phyloP scores from a whole-genome alignment of 2,797 vertebrate species.

The Rachycentron canadum region DNA sequence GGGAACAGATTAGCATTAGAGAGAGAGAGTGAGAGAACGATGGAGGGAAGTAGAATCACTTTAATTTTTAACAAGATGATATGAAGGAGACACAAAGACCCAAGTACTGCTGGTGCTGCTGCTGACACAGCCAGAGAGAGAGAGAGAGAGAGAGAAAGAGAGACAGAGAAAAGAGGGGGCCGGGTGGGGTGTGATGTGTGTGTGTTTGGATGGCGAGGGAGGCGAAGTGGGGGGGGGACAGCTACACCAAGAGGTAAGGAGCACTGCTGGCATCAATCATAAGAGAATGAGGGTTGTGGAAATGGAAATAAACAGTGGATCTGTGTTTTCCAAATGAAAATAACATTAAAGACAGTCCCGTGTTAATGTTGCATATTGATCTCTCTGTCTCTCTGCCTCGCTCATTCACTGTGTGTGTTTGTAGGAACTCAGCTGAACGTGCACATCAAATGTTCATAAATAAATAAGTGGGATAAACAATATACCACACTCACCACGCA shows the following conservation, averaged over 20 bases:
- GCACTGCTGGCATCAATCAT: constrained; percentile 76
- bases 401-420: constrained; percentile 70
- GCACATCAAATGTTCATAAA: constrained; percentile 94
- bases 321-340: constrained; percentile 80
- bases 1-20: constrained; percentile 88
- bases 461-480: constrained; percentile 91
- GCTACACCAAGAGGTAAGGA: constrained; percentile 42
- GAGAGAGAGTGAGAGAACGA: constrained; percentile 70
- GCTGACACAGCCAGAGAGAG: constrained; percentile 78
- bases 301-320: constrained; percentile 66
- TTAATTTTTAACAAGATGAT: constrained; percentile 90
- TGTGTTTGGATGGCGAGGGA: constrained; percentile 41
- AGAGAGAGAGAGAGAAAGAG: constrained; percentile 46
- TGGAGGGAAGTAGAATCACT: constrained; percentile 79
- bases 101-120: constrained; percentile 65
- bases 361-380: constrained; percentile 94
- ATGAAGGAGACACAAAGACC: constrained; percentile 84
- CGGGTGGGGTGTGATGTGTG: constrained; percentile 51
- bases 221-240: constrained; percentile 9
- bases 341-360: constrained; percentile 86
- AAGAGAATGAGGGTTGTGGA: constrained; percentile 61
- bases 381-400: constrained; percentile 29
- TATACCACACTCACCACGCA: constrained; percentile 86
- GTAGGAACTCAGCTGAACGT: constrained; percentile 88
- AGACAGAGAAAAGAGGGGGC: constrained; percentile 47